Conservation (phyloP, 2,797 vertebrate species). For the Oreochromis mossambicus region DNA sequence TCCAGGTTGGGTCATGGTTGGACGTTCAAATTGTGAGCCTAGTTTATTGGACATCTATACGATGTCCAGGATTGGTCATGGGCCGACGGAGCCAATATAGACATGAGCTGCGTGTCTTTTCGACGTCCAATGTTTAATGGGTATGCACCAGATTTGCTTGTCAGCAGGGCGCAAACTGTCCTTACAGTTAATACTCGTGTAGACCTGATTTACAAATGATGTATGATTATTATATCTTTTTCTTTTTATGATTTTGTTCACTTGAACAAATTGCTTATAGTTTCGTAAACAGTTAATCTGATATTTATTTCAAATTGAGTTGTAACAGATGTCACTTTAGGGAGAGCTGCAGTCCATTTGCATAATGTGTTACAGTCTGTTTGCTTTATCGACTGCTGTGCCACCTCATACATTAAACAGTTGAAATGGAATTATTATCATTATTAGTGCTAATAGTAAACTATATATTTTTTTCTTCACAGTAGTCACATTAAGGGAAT, state of each 20-base stretch:
- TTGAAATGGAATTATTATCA: background rate
- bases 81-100: background rate
- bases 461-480: background rate
- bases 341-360: slow-evolving; percentile 4
- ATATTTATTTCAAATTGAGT: background rate
- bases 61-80: background rate
- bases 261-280: background rate
- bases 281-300: background rate
- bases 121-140: background rate
- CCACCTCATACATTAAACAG: background rate
- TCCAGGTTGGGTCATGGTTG: background rate
- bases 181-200: background rate
- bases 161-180: background rate
- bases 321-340: background rate
- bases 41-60: background rate
- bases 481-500: background rate
- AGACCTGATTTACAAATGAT: background rate
- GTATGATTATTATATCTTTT: background rate
- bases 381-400: background rate
- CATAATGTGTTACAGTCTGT: background rate
- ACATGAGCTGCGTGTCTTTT: background rate
- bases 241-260: background rate
- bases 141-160: background rate
- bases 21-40: background rate
- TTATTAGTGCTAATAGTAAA: background rate